Conservation (phyloP, 2,888 invertebrate species). For the Andrena flavipes region DNA sequence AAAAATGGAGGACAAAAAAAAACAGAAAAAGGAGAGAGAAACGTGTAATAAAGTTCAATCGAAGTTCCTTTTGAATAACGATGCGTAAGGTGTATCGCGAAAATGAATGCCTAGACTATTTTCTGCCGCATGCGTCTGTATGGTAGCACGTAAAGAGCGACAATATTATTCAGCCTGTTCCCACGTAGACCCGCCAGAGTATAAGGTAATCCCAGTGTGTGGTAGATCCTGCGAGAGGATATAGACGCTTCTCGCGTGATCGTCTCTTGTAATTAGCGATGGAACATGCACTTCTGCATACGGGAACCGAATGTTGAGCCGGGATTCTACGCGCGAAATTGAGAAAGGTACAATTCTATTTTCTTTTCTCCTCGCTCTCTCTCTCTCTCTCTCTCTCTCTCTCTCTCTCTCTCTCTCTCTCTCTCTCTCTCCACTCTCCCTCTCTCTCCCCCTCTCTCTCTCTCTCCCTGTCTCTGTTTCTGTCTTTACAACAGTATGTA, state of each 20-base stretch:
- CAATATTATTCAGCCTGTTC: constrained; percentile 72
- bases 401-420: neutral
- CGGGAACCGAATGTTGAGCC: neutral
- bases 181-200: constrained; percentile 57
- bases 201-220: constrained; percentile 47
- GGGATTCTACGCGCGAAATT: constrained; percentile 2
- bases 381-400: constrained; percentile 66
- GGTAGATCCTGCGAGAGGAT: constrained; percentile 67
- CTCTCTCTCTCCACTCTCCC: constrained; percentile 27
- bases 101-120: constrained; percentile 76
- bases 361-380: constrained; percentile 64
- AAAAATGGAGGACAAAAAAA: constrained; percentile 50
- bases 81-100: constrained; percentile 71
- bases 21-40: constrained; percentile 63
- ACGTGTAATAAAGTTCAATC: constrained; percentile 76
- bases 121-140: constrained; percentile 78
- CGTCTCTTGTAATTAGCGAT: constrained; percentile 19
- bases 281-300: neutral
- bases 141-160: constrained; percentile 75
- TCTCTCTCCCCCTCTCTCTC: constrained; percentile 30
- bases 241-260: constrained; percentile 57
- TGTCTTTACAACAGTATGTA: constrained; percentile 66
- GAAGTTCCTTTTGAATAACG: constrained; percentile 81
- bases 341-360: constrained; percentile 63
- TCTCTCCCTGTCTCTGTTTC: constrained; percentile 62